phyloP scores from a whole-genome alignment of 1,140 invertebrate species.

The Hesperophylax magnus region DNA sequence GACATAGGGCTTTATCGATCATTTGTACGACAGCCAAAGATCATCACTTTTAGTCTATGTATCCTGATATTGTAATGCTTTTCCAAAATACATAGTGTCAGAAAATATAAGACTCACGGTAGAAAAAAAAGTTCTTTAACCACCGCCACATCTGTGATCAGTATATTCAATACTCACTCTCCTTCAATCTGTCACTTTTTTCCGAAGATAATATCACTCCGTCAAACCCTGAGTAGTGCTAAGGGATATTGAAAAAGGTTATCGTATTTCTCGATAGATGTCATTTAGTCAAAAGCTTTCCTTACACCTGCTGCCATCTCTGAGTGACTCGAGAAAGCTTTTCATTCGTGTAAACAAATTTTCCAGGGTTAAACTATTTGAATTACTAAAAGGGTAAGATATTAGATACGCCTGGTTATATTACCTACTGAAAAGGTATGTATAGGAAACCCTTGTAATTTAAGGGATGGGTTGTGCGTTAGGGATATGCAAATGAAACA shows the following conservation, averaged over 20 bases:
- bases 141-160: too few species aligned
- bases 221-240: slow-evolving; percentile 15
- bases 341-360: slow-evolving; percentile 29
- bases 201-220: slow-evolving; percentile 5
- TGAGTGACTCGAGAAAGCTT: slow-evolving; percentile 5
- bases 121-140: too few species aligned
- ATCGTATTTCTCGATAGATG: slow-evolving; percentile 34
- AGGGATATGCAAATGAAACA: slow-evolving; percentile 14
- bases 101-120: too few species aligned
- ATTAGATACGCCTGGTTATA: slow-evolving; percentile 8
- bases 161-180: too few species aligned
- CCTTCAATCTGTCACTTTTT: too few species aligned
- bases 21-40: too few species aligned
- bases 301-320: slow-evolving; percentile 11
- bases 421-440: slow-evolving; percentile 8
- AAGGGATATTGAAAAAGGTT: slow-evolving; percentile 25
- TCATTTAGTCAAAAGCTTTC: slow-evolving; percentile 22
- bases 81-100: too few species aligned
- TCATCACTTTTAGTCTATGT: too few species aligned
- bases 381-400: slow-evolving; percentile 22
- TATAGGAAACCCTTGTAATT: slow-evolving; percentile 13
- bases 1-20: too few species aligned
- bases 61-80: too few species aligned
- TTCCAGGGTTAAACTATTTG: slow-evolving; percentile 12
- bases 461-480: neutral